Conservation (phyloP, 2,888 invertebrate genomes). For the Drosophila mercatorum region DNA sequence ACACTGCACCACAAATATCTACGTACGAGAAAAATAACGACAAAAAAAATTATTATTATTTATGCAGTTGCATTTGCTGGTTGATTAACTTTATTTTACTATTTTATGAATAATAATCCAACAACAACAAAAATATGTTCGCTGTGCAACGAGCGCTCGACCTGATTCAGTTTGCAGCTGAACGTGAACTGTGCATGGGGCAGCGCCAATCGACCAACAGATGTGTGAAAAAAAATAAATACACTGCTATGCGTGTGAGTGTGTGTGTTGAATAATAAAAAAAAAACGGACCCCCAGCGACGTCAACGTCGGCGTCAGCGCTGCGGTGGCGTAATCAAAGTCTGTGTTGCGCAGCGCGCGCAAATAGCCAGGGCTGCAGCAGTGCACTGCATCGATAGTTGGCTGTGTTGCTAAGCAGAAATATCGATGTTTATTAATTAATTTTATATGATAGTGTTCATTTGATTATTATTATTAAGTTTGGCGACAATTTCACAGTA, state of each 20-base stretch:
- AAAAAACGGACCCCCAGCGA: conserved; percentile 45
- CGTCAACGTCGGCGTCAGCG: conserved; percentile 36
- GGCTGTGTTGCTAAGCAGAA: neutral
- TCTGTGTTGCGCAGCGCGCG: conserved; percentile 21
- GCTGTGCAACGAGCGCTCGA: conserved; percentile 22
- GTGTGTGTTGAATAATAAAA: conserved; percentile 3
- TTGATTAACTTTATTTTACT: conserved; percentile 9
- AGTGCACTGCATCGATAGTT: conserved; percentile 20
- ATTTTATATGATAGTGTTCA: neutral
- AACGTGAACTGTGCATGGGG: conserved; percentile 62
- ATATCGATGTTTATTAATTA: neutral
- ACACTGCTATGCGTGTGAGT: neutral
- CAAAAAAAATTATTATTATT: neutral
- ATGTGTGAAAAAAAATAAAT: conserved; percentile 19
- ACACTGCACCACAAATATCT: neutral
- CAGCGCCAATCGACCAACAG: conserved; percentile 42
- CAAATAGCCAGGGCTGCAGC: neutral
- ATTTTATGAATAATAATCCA: conserved; percentile 1
- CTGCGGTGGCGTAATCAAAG: conserved; percentile 51
- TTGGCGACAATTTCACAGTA: neutral
- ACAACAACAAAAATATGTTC: conserved; percentile 6
- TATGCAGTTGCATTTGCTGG: conserved; percentile 3
- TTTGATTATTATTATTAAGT: neutral
- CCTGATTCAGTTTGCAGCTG: conserved; percentile 62
- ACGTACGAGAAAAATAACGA: neutral